These are phyloP conservation scores for Coleophora deauratella DNA, from an alignment of 2,888 invertebrate genomes.

Conservation along the genomic window DNA sequence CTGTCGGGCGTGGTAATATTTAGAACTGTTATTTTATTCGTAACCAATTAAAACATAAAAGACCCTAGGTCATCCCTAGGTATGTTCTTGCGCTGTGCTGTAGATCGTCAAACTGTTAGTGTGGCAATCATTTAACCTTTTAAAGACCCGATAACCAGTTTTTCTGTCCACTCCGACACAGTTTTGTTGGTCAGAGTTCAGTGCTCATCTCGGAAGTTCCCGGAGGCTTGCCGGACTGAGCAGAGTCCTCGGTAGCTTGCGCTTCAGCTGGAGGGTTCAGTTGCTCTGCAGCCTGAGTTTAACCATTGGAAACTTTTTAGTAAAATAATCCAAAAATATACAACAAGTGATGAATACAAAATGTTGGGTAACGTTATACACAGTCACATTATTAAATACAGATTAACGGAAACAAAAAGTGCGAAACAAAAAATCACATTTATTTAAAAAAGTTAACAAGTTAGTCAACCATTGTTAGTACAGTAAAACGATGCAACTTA, in stretches of 20 bases:
- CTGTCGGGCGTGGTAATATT: too few species aligned
- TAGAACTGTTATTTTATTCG: too few species aligned
- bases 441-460: conserved; percentile 21
- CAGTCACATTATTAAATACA: background rate
- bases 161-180: too few species aligned
- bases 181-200: conserved; percentile 59
- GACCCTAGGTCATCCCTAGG: too few species aligned
- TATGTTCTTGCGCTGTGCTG: too few species aligned
- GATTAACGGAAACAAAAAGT: conserved; percentile 1
- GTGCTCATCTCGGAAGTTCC: conserved; percentile 79
- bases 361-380: background rate
- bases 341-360: conserved; percentile 12
- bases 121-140: too few species aligned
- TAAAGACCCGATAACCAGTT: too few species aligned
- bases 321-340: conserved; percentile 13
- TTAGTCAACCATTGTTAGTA: conserved; percentile 52
- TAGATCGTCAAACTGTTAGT: too few species aligned
- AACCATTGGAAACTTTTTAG: conserved; percentile 11
- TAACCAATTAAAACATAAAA: too few species aligned
- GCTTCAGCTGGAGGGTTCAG: conserved; percentile 37
- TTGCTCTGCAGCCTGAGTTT: conserved; percentile 66
- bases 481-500: conserved; percentile 18
- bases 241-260: conserved; percentile 24
- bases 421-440: conserved; percentile 15
- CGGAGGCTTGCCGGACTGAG: conserved; percentile 28